Evolutionary conservation across 2,797 vertebrate genomes (phyloP), one percentile per base, ranked within the genome.

Genomic region (Alcedo atthis): DNA sequence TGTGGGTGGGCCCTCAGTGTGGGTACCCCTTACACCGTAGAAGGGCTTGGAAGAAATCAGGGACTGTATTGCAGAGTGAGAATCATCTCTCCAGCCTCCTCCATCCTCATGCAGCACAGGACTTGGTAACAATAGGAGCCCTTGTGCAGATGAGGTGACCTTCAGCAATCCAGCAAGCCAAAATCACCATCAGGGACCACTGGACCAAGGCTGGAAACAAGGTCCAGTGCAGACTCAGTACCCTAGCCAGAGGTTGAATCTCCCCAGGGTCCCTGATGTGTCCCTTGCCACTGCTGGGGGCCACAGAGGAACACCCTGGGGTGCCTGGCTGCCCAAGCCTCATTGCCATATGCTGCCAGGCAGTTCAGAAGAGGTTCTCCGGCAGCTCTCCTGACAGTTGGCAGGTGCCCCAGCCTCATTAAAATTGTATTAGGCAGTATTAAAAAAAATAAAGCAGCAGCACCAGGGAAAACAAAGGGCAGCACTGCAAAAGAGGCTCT

Each of bases 401-500:
- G 93, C 93, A 86, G 62, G 76, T 79, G 53, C 81, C n/a, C 71
- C 0, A 1, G 43, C 80, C 92, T 95, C 87, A 96, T 94, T 96
- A 94, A 96, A 92, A 76, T 94, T 96, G 86, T 87, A 92, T 92
- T 93, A 75, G 81, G 40, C 33, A n/a, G 87, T 87, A 71, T 69
- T 71, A 49, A 18, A 76, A 69, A 55, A 80, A 70, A 51, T 80
- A 66, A 63, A 28, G 10, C 33, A 75, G 76, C 49, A 77, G 88
- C 87, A 85, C 79, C 26, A 58, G 85, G 71, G 77, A 55, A 68
- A 95, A 95, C 92, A 89, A 94, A 82, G 74, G 69, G 45, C 57
- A 46, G 57, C 78, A 51, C 85, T 37, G 37, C 8, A 51, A 86
- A 68, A 80, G 68, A 67, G 67, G 48, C 51, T 71, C 1, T 0